These are phyloP conservation scores for Shinisaurus crocodilurus DNA, from an alignment of 2,113 vertebrate genomes.

Conservation along the genomic window DNA sequence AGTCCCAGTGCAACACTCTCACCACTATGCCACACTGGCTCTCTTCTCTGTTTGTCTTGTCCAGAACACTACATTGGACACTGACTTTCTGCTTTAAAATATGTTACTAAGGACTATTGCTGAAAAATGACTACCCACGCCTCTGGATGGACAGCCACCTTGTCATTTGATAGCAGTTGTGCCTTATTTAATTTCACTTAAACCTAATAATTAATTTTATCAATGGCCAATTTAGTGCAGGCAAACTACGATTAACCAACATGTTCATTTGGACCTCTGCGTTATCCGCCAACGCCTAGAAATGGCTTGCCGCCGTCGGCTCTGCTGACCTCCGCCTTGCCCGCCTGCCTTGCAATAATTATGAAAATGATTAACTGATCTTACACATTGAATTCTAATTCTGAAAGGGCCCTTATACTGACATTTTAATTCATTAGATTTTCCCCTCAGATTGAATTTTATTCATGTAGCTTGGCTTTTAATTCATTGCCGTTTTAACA, in stretches of 20 bases:
- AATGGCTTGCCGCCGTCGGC: constrained; percentile 1
- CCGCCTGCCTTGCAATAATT: constrained; percentile 51
- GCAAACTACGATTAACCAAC: constrained; percentile 56
- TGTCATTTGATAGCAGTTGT: constrained; percentile 64
- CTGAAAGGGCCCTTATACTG: constrained; percentile 48
- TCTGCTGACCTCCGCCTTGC: constrained; percentile 50
- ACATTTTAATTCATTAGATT: constrained; percentile 66
- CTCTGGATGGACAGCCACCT: constrained; percentile 9
- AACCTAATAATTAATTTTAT: constrained; percentile 68
- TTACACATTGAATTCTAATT: constrained; percentile 63
- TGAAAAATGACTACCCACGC: neutral
- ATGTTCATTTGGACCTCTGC: constrained; percentile 47
- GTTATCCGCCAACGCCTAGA: constrained; percentile 40
- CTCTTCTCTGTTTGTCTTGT: neutral
- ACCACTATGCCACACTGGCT: too few relatives aligned
- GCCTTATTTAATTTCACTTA: constrained; percentile 71
- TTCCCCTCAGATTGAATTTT: constrained; percentile 58
- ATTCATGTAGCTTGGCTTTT: constrained; percentile 48
- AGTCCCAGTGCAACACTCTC: too few relatives aligned
- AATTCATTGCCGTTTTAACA: constrained; percentile 57
- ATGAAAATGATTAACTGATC: constrained; percentile 60
- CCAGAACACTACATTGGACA: neutral
- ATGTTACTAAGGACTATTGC: neutral
- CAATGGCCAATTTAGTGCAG: constrained; percentile 65
- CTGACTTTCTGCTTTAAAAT: neutral